Evolutionary conservation across 1,140 invertebrate species (phyloP).

Genomic region (Globodera rostochiensis): DNA sequence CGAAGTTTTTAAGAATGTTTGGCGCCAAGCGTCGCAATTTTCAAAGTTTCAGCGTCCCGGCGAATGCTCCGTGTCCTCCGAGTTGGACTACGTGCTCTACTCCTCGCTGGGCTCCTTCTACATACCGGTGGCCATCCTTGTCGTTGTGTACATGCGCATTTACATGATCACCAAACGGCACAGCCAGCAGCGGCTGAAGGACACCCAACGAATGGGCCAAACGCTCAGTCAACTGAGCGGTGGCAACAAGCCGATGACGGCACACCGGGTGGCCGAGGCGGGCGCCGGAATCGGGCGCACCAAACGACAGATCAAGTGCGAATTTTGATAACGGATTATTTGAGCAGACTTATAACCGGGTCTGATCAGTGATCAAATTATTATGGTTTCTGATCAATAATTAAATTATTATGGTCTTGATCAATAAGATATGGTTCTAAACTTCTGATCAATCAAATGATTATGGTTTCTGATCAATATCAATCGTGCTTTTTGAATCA

Average conservation of each 20-base stretch:
- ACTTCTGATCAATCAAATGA: no score
- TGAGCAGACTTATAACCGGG: not conserved
- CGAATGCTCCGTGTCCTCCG: constrained; percentile 67
- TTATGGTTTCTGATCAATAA: no score
- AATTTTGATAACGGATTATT: not conserved
- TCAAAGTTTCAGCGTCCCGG: constrained; percentile 27
- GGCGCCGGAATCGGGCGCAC: not conserved
- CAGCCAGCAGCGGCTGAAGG: constrained; percentile 64
- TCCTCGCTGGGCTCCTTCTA: constrained; percentile 68
- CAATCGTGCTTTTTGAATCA: no score
- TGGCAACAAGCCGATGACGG: constrained; percentile 1
- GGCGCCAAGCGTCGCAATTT: not conserved
- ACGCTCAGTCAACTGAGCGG: constrained; percentile 51
- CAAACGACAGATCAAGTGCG: constrained; percentile 6
- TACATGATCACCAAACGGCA: constrained; percentile 66
- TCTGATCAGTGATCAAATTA: not conserved
- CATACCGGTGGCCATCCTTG: constrained; percentile 69
- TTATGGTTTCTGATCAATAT: no score
- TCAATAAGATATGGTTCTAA: no score
- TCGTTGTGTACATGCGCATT: constrained; percentile 69
- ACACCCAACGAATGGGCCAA: constrained; percentile 60
- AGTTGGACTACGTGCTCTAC: constrained; percentile 69
- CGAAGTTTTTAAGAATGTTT: no score
- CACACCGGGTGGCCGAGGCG: constrained; percentile 7
- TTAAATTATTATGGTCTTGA: no score